Conservation (phyloP, 1,140 invertebrate species). For the Eriosoma lanigerum region DNA sequence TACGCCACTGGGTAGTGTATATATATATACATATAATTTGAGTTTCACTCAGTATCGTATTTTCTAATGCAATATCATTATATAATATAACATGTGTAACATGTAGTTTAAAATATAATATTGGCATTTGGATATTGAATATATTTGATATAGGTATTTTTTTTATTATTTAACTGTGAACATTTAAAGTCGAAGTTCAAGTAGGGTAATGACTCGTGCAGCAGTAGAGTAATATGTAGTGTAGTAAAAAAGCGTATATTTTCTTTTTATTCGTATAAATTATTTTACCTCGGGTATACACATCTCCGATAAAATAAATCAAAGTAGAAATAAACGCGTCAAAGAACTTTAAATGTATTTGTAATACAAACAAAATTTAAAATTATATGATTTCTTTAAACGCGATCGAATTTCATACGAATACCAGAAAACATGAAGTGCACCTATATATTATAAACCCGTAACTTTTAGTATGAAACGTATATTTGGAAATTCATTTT, state of each 20-base stretch:
- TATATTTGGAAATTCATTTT: background rate
- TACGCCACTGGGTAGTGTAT: too few relatives aligned
- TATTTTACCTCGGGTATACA: background rate
- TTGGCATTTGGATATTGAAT: too few relatives aligned
- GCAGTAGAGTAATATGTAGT: background rate
- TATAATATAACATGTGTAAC: too few relatives aligned
- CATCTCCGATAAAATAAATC: background rate
- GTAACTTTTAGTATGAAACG: background rate
- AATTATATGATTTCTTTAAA: background rate
- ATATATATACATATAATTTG: too few relatives aligned
- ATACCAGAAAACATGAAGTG: background rate
- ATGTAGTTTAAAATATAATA: too few relatives aligned
- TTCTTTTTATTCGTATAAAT: background rate
- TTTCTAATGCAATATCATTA: too few relatives aligned
- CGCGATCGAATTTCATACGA: background rate
- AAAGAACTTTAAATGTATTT: background rate
- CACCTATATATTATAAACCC: background rate
- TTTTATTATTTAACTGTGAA: conserved; percentile 24
- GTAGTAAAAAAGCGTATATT: background rate
- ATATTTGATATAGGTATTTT: too few relatives aligned
- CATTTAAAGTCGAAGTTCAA: background rate
- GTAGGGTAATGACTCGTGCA: background rate
- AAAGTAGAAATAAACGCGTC: conserved; percentile 1
- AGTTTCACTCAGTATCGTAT: too few relatives aligned
- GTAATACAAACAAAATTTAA: too few relatives aligned